Base-by-base conservation (phyloP, 2,797 vertebrate genomes). In the Pangasius mekongensis region DNA sequence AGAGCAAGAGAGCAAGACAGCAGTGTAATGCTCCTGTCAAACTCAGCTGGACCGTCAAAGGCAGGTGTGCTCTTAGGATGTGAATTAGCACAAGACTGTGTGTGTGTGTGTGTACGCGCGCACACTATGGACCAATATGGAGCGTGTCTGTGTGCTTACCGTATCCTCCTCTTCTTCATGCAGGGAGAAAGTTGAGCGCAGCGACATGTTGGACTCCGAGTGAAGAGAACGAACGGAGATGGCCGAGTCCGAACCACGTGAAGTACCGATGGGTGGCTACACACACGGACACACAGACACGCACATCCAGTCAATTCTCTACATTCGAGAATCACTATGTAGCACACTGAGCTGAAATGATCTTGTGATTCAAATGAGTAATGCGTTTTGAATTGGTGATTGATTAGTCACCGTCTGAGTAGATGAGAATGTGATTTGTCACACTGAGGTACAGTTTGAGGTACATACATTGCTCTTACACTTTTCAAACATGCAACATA, bases 111-210 rank as follows among this genome's bases (percentile, higher is more conserved):
- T 39, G 39, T 39, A 3, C 3, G 39, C 1, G 39, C 39, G 39
- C 1, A 5, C 39, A 20, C 6, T 20, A n/a, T 1, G 43, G 36
- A 47, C 43, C 24, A 9, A 43, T 0, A 69, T 36, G 18, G 14
- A 69, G 62, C 62, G 33, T 11, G 74, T 33, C 20, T 20, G 22
- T 18, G 27, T 22, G 94, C 96, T 93, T 95, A 99, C 99, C 94
- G 95, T 96, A 96, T 99, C 99, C 91, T 99, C 99, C 92, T 99
- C 98, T 93, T 99, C 99, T 93, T 99, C 99, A 0, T 99, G 98
- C 91, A 99, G 96, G 0, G 99, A 99, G 94, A 99, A 99, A 0
- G 98, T 99, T 83, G 99, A 99, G 91, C 99, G 98, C 91, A 99
- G 92, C 86, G 99, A 99, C 97, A 99, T 99, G 96, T 97, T 99